Evolutionary conservation across 2,888 invertebrate genomes (phyloP).

Genomic region (Serrognathus titanus): DNA sequence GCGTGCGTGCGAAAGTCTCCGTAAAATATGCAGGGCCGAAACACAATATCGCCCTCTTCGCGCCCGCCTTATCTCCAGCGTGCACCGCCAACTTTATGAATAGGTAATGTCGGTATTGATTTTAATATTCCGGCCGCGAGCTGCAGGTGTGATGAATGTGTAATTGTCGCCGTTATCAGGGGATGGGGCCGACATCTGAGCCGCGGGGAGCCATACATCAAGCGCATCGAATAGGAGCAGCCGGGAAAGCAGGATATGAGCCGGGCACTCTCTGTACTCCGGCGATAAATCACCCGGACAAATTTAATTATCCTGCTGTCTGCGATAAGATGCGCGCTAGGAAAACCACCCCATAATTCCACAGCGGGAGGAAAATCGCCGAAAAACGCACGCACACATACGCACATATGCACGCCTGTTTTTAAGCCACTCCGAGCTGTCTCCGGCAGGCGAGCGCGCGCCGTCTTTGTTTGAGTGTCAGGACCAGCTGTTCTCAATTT

Average conservation of each 20-base stretch:
- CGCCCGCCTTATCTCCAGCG: conserved; percentile 33
- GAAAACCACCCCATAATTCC: conserved; percentile 8
- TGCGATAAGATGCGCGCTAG: conserved; percentile 49
- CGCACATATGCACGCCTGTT: conserved; percentile 14
- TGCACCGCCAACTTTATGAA: conserved; percentile 40
- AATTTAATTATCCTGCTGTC: conserved; percentile 59
- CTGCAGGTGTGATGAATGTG: conserved; percentile 32
- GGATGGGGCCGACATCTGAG: conserved; percentile 35
- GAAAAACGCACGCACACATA: conserved; percentile 11
- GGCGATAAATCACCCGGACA: conserved; percentile 56
- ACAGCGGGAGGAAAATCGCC: not conserved
- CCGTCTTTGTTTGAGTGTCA: conserved; percentile 53
- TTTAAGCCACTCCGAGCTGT: conserved; percentile 34
- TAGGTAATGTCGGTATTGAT: conserved; percentile 42
- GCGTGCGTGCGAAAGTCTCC: conserved; percentile 21
- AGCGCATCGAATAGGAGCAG: conserved; percentile 32
- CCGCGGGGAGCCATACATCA: conserved; percentile 47
- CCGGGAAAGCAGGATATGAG: conserved; percentile 42
- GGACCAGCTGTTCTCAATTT: conserved; percentile 51
- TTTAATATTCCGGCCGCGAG: conserved; percentile 29
- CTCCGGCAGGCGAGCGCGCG: conserved; percentile 47
- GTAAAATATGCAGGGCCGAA: conserved; percentile 53
- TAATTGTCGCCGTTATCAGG: conserved; percentile 30
- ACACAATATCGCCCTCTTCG: conserved; percentile 50
- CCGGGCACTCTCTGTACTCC: conserved; percentile 37